phyloP scores from a whole-genome alignment of 2,113 vertebrate species.

The Pangasianodon hypophthalmus region DNA sequence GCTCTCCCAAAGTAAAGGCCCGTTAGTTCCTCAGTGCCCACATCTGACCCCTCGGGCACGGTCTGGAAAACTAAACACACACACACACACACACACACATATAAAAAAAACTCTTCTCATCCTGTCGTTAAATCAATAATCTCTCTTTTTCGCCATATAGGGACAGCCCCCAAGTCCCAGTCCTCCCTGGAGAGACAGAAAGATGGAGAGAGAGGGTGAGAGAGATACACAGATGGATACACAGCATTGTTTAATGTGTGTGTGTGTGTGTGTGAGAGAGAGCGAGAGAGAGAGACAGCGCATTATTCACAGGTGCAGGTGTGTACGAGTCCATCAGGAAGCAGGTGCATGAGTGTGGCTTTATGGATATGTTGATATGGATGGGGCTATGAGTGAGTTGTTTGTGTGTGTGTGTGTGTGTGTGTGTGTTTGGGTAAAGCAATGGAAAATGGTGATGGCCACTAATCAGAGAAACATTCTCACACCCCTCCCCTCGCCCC shows the following conservation, averaged over 20 bases:
- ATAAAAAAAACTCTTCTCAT: background rate
- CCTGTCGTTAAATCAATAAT: conserved; percentile 39
- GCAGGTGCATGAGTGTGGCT: conserved; percentile 63
- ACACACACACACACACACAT: conserved; percentile 28
- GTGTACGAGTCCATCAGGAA: conserved; percentile 67
- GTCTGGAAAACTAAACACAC: conserved; percentile 3
- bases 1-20: conserved; percentile 59
- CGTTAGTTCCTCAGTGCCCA: conserved; percentile 56
- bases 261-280: conserved; percentile 21
- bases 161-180: background rate
- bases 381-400: conserved; percentile 8
- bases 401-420: conserved; percentile 35
- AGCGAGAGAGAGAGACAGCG: conserved; percentile 48
- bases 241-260: conserved; percentile 20
- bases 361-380: conserved; percentile 48
- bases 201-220: conserved; percentile 25
- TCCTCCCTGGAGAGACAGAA: conserved; percentile 61
- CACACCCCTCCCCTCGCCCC: conserved; percentile 39
- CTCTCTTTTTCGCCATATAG: background rate
- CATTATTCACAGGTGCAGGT: conserved; percentile 65
- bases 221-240: background rate
- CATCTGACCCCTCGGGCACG: conserved; percentile 21
- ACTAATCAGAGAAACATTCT: conserved; percentile 53
- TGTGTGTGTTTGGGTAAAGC: conserved; percentile 19
- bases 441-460: conserved; percentile 43